Conservation (phyloP, 2,797 vertebrate genomes). For the Sebastes aleutianus region DNA sequence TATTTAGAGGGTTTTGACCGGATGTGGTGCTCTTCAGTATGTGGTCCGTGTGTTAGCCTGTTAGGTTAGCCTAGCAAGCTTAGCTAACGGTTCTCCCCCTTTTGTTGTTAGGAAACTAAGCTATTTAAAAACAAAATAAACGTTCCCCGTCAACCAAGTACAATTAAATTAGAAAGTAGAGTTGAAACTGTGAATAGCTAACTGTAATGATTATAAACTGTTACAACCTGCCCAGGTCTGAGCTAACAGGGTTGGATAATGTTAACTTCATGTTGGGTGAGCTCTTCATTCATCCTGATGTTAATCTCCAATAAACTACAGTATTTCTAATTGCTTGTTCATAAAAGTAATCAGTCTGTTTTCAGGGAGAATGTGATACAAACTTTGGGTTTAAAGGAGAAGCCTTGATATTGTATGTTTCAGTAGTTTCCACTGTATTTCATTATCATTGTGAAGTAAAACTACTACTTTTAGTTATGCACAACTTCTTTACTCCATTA, state of each 20-base stretch:
- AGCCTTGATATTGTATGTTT: background rate
- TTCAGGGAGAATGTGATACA: background rate
- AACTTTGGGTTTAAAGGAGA: background rate
- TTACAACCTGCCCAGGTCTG: background rate
- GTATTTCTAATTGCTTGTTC: background rate
- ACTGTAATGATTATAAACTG: background rate
- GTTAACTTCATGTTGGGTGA: slow-evolving; percentile 6
- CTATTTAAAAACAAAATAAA: background rate
- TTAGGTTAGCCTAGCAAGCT: slow-evolving; percentile 6
- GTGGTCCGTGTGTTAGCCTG: background rate
- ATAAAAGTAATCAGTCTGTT: background rate
- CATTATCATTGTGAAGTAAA: background rate
- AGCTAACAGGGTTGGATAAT: slow-evolving; percentile 32
- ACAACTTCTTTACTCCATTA: background rate
- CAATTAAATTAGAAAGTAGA: background rate
- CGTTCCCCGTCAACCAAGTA: fast-evolving
- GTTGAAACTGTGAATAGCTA: fast-evolving
- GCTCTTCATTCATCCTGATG: background rate
- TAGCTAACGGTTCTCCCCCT: background rate
- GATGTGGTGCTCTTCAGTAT: slow-evolving; percentile 8
- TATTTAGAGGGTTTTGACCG: slow-evolving; percentile 35
- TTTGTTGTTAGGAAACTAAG: background rate
- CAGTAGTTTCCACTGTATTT: background rate
- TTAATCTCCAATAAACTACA: background rate
- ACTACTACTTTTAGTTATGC: background rate